These are phyloP conservation scores for Pogoniulus pusillus DNA, from an alignment of 2,797 vertebrate genomes.

Conservation along the genomic window DNA sequence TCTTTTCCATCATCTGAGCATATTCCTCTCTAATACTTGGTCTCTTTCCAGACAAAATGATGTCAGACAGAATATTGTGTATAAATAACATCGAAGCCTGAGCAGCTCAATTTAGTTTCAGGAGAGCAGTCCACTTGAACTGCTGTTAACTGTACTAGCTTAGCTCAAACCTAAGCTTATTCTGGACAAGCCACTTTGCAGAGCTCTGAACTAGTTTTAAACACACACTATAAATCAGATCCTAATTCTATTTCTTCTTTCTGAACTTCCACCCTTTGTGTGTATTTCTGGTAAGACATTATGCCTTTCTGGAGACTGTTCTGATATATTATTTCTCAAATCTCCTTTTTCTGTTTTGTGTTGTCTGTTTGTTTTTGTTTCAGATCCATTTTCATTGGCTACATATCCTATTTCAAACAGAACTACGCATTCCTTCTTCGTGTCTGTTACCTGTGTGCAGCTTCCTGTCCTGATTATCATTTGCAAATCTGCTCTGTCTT, in stretches of 20 bases:
- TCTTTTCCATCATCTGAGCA: neutral
- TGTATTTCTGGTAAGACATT: neutral
- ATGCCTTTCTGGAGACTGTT: neutral
- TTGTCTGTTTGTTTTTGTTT: neutral
- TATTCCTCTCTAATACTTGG: neutral
- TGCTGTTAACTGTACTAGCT: neutral
- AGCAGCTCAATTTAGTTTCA: neutral
- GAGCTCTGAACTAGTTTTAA: neutral
- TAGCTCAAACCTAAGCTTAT: neutral
- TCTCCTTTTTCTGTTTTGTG: neutral
- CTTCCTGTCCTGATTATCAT: neutral
- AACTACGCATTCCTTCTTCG: neutral
- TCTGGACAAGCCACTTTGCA: neutral
- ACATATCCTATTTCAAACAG: neutral
- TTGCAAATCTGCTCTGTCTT: neutral
- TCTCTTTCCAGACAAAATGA: neutral
- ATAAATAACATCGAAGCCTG: neutral
- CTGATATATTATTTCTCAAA: neutral
- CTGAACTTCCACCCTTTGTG: neutral
- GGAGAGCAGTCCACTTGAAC: neutral
- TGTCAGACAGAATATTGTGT: neutral
- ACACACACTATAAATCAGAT: neutral
- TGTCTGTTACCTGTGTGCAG: neutral
- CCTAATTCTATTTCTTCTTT: neutral
- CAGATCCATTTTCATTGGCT: neutral